Evolutionary conservation across 2,797 vertebrate genomes (phyloP).

Genomic region (Halcyon smyrnensis): DNA sequence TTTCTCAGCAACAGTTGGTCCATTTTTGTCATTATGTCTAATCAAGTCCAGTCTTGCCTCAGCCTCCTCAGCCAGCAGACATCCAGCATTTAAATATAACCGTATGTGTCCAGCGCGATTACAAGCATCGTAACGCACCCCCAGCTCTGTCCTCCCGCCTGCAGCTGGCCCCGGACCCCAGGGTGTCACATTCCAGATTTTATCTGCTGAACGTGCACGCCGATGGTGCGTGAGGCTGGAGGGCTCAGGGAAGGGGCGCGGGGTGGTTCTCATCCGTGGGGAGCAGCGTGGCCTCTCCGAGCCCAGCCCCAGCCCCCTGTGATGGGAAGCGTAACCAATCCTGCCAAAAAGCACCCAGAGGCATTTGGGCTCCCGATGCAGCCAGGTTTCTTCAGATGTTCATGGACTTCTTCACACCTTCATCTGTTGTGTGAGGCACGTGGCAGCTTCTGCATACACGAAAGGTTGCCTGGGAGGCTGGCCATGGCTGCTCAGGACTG

Average conservation of each 20-base stretch:
- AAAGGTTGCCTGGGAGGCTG: neutral
- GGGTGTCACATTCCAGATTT: constrained; percentile 63
- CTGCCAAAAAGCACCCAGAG: rapidly evolving
- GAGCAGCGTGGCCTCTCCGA: neutral
- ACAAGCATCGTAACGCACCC: neutral
- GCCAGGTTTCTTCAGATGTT: neutral
- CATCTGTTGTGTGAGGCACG: neutral
- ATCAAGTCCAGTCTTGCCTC: constrained; percentile 75
- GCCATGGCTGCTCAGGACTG: neutral
- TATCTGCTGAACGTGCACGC: neutral
- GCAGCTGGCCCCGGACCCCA: constrained; percentile 31
- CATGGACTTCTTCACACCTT: neutral
- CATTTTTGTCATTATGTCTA: constrained; percentile 70
- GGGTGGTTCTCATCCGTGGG: neutral
- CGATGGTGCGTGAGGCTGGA: neutral
- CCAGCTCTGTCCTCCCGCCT: constrained; percentile 29
- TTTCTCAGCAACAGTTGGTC: constrained; percentile 67
- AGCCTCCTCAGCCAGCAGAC: constrained; percentile 61
- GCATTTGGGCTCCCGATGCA: rapidly evolving
- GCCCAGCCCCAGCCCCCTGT: neutral
- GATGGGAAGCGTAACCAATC: rapidly evolving
- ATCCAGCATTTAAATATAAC: constrained; percentile 71
- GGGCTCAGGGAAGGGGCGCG: neutral
- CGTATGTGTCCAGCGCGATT: constrained; percentile 42
- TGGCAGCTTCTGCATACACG: rapidly evolving